These are phyloP conservation scores for Camelus dromedarius DNA, from an alignment of 2,113 vertebrate species.

Conservation along the genomic window DNA sequence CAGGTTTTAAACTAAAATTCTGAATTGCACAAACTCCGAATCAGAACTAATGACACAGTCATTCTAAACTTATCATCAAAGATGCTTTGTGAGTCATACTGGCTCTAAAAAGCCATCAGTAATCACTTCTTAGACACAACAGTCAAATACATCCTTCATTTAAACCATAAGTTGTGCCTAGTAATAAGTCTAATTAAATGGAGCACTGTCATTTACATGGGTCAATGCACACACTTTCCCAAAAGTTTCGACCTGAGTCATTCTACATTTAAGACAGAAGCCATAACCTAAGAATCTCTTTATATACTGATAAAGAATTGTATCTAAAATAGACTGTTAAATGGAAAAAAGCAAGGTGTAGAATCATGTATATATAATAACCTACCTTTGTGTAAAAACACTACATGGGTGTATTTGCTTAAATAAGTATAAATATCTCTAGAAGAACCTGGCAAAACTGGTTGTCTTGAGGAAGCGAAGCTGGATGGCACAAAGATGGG, in stretches of 20 bases:
- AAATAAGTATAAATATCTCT: conserved; percentile 8
- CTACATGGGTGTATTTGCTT: background rate
- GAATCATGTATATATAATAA: background rate
- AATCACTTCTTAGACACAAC: conserved; percentile 75
- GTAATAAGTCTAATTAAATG: conserved; percentile 70
- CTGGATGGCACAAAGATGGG: background rate
- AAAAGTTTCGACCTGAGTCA: conserved; percentile 64
- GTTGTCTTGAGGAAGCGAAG: background rate
- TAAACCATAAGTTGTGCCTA: conserved; percentile 68
- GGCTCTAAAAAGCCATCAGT: conserved; percentile 68
- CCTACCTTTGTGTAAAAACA: conserved; percentile 36
- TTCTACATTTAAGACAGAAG: conserved; percentile 60
- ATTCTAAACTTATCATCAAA: conserved; percentile 74
- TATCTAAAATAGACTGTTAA: conserved; percentile 27
- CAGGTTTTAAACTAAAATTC: conserved; percentile 66
- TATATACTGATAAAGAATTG: conserved; percentile 41
- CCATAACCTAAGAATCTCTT: conserved; percentile 20
- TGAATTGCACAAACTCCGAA: conserved; percentile 64
- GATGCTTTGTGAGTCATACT: conserved; percentile 71
- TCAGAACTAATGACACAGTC: conserved; percentile 72
- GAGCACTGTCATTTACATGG: conserved; percentile 57
- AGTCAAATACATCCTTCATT: conserved; percentile 62
- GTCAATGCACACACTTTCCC: conserved; percentile 42
- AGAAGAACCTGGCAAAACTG: conserved; percentile 25
- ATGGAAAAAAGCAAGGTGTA: conserved; percentile 27